A percentile compares a stretch with the other conserved stretches of the same genome.
Conservation (phyloP, 2,888 invertebrate genomes). For the Campopleginae sp. region DNA sequence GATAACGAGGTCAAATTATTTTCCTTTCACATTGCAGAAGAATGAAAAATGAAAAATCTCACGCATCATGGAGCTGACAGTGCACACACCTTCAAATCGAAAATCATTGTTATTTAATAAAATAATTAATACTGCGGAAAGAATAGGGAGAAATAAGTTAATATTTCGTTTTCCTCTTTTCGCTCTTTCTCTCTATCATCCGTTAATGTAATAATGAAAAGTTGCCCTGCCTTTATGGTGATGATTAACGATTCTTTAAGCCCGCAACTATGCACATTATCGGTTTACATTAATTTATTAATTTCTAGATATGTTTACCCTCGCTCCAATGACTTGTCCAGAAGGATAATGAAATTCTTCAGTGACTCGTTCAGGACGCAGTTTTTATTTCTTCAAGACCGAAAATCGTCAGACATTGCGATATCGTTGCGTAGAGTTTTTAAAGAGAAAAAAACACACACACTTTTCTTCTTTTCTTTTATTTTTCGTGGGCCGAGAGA, state of each 20-base stretch:
- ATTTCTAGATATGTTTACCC: neutral
- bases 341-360: neutral
- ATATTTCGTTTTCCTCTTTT: neutral
- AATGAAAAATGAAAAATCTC: conserved; percentile 6
- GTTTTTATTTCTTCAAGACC: conserved; percentile 25
- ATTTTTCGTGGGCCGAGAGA: conserved; percentile 27
- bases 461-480: neutral
- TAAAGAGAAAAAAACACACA: conserved; percentile 31
- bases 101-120: conserved; percentile 1
- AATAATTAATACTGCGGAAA: conserved; percentile 16
- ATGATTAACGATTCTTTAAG: conserved; percentile 3
- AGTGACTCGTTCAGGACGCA: neutral
- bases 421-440: conserved; percentile 58
- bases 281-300: neutral
- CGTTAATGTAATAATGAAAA: neutral
- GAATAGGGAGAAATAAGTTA: neutral
- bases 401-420: conserved; percentile 48
- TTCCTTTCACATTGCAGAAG: neutral
- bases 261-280: neutral
- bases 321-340: neutral
- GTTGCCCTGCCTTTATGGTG: neutral
- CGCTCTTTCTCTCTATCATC: neutral
- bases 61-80: neutral
- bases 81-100: neutral
- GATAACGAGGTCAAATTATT: neutral